phyloP scores from a whole-genome alignment of 2,888 invertebrate genomes.

The Lithophane ornitopus region DNA sequence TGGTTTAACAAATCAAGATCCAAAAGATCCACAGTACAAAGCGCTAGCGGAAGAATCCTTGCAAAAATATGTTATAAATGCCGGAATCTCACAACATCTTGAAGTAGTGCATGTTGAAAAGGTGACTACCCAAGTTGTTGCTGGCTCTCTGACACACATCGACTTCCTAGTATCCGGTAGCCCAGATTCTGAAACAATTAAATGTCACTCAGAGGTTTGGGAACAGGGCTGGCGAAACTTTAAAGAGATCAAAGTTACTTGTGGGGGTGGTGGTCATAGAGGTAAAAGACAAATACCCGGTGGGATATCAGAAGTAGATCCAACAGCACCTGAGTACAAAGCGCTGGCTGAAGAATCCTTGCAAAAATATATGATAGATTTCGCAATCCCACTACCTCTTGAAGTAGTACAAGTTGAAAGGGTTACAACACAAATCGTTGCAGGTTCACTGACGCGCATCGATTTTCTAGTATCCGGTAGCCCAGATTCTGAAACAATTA shows the following conservation, averaged over 20 bases:
- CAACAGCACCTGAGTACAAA: conserved; percentile 47
- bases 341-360: conserved; percentile 68
- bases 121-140: conserved; percentile 59
- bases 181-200: conserved; percentile 17
- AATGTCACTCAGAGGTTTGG: conserved; percentile 65
- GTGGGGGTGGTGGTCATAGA: conserved; percentile 41
- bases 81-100: not conserved
- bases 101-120: conserved; percentile 26
- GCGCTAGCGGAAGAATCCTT: conserved; percentile 51
- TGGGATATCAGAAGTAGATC: not conserved
- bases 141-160: conserved; percentile 47
- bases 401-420: conserved; percentile 49
- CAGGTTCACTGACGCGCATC: conserved; percentile 61
- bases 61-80: conserved; percentile 4
- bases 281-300: not conserved
- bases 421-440: conserved; percentile 68
- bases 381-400: conserved; percentile 26
- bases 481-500: not conserved
- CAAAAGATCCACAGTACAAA: conserved; percentile 6
- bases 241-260: conserved; percentile 55
- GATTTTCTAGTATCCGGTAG: conserved; percentile 4
- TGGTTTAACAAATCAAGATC: conserved; percentile 4
- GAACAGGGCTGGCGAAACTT: conserved; percentile 45
- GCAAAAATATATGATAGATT: conserved; percentile 61
- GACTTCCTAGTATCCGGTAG: conserved; percentile 23